These are phyloP conservation scores for Marasmarcha lunaedactyla DNA, from an alignment of 2,888 invertebrate genomes.

Conservation along the genomic window DNA sequence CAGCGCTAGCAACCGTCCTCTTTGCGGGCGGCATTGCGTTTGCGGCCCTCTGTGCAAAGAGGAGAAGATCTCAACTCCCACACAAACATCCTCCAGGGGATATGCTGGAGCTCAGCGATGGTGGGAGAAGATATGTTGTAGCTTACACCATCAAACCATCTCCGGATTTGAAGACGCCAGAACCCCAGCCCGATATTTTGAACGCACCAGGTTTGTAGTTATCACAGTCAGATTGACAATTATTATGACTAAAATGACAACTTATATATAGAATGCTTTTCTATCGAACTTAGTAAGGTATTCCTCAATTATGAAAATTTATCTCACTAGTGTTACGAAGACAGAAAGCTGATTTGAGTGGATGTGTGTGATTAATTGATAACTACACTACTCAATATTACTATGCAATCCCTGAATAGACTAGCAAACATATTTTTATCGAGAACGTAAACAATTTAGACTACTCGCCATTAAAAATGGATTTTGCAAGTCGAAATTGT, in stretches of 20 bases:
- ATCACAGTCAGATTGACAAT: slow-evolving; percentile 10
- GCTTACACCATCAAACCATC: slow-evolving; percentile 86
- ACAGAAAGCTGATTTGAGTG: too few relatives aligned
- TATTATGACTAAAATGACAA: neutral
- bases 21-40: slow-evolving; percentile 44
- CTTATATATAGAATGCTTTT: neutral
- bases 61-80: slow-evolving; percentile 40
- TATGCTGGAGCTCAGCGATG: slow-evolving; percentile 78
- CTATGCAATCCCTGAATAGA: too few relatives aligned
- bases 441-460: too few relatives aligned
- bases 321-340: too few relatives aligned
- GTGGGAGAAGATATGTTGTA: slow-evolving; percentile 86
- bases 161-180: slow-evolving; percentile 65
- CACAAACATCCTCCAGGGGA: slow-evolving; percentile 59
- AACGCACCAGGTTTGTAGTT: slow-evolving; percentile 74
- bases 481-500: too few relatives aligned
- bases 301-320: too few relatives aligned
- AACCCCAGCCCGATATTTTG: slow-evolving; percentile 82
- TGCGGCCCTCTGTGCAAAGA: slow-evolving; percentile 41
- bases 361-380: too few relatives aligned
- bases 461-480: too few relatives aligned
- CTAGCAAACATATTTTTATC: too few relatives aligned
- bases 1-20: slow-evolving; percentile 38
- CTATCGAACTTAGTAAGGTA: too few relatives aligned
- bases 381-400: too few relatives aligned